phyloP scores from a whole-genome alignment of 1,140 invertebrate genomes.

The Micrasema longulum region DNA sequence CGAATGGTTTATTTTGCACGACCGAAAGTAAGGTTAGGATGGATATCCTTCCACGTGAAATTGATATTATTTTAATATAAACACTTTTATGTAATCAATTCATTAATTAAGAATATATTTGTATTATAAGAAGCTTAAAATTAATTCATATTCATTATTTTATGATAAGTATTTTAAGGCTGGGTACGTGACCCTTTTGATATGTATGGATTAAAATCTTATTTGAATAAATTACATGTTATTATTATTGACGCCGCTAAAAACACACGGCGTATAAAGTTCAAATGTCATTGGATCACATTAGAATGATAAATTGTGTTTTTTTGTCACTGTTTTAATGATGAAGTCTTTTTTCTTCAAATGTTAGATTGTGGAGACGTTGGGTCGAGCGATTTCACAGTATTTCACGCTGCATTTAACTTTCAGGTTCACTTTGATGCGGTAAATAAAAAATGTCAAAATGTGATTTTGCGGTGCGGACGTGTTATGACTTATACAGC shows the following conservation, averaged over 20 bases:
- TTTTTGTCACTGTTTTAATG: not conserved
- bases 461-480: conserved; percentile 4
- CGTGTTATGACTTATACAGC: conserved; percentile 7
- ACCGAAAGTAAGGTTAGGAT: not conserved
- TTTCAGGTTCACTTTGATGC: not conserved
- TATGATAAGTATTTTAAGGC: conserved; percentile 36
- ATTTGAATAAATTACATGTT: conserved; percentile 23
- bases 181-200: conserved; percentile 46
- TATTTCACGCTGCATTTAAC: not conserved
- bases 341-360: not conserved
- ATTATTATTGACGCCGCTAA: conserved; percentile 6
- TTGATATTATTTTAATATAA: no score
- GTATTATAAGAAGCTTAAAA: no score
- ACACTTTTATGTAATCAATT: no score
- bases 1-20: not conserved
- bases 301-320: not conserved
- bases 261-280: conserved; percentile 1
- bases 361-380: not conserved
- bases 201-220: conserved; percentile 43
- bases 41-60: not conserved
- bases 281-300: conserved; percentile 28
- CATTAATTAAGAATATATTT: no score
- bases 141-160: not conserved
- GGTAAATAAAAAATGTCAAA: conserved; percentile 38
- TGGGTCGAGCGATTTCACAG: not conserved